A percentile compares a stretch with the other conserved stretches of the same genome.
phyloP scores from a whole-genome alignment of 2,888 invertebrate genomes.

The Xestoiulus laeticollis region DNA sequence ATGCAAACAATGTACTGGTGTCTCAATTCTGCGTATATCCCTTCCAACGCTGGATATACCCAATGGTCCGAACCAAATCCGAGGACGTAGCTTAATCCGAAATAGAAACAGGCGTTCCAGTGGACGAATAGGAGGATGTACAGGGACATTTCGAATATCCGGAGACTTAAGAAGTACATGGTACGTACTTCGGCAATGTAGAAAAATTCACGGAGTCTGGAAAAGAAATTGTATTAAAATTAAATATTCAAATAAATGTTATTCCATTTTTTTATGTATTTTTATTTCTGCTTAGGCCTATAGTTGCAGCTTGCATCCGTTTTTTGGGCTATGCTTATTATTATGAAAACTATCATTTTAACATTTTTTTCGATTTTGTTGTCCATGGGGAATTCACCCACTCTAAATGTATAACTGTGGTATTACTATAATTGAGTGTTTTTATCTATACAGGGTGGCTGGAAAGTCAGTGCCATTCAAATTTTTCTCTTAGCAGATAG shows the following conservation, averaged over 20 bases:
- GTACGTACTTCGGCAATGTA: neutral
- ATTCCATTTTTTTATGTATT: neutral
- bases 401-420: too few relatives aligned
- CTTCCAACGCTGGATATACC: conserved; percentile 62
- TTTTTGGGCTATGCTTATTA: too few relatives aligned
- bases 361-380: too few relatives aligned
- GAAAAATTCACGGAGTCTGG: neutral
- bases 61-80: conserved; percentile 90
- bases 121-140: conserved; percentile 91
- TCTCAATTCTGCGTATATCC: conserved; percentile 53
- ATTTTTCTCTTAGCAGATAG: too few relatives aligned
- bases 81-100: conserved; percentile 87
- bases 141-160: conserved; percentile 15
- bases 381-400: too few relatives aligned
- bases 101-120: conserved; percentile 95
- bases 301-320: too few relatives aligned
- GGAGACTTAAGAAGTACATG: neutral
- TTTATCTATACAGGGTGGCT: too few relatives aligned
- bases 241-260: neutral
- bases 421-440: too few relatives aligned
- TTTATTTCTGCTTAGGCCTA: too few relatives aligned
- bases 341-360: too few relatives aligned
- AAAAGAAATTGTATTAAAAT: neutral
- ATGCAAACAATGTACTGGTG: conserved; percentile 90
- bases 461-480: too few relatives aligned